These are phyloP conservation scores for Masticophis lateralis DNA, from an alignment of 2,797 vertebrate genomes.

Conservation along the genomic window DNA sequence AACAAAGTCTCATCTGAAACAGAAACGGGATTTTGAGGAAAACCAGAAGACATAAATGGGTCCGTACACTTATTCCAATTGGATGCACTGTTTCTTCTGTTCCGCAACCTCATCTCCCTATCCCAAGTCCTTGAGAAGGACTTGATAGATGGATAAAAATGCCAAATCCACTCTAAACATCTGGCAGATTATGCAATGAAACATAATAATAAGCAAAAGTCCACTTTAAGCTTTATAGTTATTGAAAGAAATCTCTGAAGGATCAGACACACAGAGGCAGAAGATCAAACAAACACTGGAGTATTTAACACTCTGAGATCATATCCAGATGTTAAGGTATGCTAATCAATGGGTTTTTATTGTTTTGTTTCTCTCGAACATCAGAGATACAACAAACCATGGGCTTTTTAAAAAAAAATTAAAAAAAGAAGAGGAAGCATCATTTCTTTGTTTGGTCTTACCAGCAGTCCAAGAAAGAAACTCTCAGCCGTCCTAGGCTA, in stretches of 20 bases:
- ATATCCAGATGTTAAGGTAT: background rate
- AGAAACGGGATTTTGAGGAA: background rate
- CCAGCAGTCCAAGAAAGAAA: background rate
- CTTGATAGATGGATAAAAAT: background rate
- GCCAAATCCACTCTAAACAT: background rate
- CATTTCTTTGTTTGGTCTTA: background rate
- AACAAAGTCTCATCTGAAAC: background rate
- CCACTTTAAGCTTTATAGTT: background rate
- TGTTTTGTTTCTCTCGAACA: background rate
- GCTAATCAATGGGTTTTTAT: background rate
- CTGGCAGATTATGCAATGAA: background rate
- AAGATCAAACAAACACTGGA: background rate
- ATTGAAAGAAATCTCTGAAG: background rate
- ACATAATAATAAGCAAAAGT: background rate
- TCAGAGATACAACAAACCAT: background rate
- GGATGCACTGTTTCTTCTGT: background rate
- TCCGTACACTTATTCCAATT: background rate
- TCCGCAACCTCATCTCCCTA: background rate
- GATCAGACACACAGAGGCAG: background rate
- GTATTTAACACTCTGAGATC: background rate
- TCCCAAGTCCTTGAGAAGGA: background rate
- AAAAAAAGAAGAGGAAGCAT: background rate
- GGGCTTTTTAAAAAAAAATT: no score
- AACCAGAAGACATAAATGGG: background rate
- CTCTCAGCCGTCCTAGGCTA: no score